Evolutionary conservation across 2,113 vertebrate genomes (phyloP).

Genomic region (cattle (Bos taurus)): ARS-UCD2.0 NC_037332.1:46769001-46769500

Average conservation of each 20-base stretch:
- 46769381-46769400: not conserved
- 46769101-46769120: not conserved
- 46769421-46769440: slow-evolving; percentile 3
- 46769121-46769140: not conserved
- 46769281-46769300: not conserved
- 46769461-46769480: not conserved
- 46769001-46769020: not conserved
- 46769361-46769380: not conserved
- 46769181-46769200: not conserved
- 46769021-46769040: not conserved
- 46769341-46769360: not conserved
- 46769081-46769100: not conserved
- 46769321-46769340: not conserved
- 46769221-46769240: not conserved
- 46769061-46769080: not conserved
- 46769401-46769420: not conserved
- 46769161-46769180: not conserved
- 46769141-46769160: not conserved
- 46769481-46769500: not conserved
- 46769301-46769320: not conserved
- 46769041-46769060: not conserved
- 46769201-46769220: not conserved
- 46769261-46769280: not conserved
- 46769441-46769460: not conserved
- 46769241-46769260: not conserved